Percentiles rank a stretch among this genome's conserved stretches.
Evolutionary conservation across 2,113 vertebrate species (phyloP).

Genomic region (Cavia aperea): DNA sequence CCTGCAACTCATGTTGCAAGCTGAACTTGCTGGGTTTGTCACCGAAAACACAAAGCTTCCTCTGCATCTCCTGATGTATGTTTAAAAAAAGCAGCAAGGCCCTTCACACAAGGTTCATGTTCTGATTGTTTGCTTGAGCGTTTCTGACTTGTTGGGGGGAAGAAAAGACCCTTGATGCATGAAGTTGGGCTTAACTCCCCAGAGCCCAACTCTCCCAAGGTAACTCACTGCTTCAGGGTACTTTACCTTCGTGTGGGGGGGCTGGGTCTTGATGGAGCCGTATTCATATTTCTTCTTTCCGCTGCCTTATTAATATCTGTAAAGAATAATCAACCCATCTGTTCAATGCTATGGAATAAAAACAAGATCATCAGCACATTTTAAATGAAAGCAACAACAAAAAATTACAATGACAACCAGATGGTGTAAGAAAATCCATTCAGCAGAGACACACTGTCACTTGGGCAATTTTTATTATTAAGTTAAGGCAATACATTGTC

Average conservation of each 20-base stretch:
- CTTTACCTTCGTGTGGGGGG: conserved; percentile 99
- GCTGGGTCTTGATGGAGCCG: conserved; percentile 96
- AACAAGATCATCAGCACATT: conserved; percentile 80
- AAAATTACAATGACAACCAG: conserved; percentile 75
- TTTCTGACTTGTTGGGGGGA: conserved; percentile 72
- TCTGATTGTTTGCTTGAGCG: conserved; percentile 64
- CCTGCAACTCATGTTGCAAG: conserved; percentile 64
- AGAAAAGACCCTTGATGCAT: conserved; percentile 75
- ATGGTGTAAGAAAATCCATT: conserved; percentile 78
- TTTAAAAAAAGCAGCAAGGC: conserved; percentile 67
- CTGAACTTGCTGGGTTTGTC: conserved; percentile 61
- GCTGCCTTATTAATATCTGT: conserved; percentile 99
- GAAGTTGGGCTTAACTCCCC: conserved; percentile 73
- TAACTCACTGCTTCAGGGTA: conserved; percentile 85
- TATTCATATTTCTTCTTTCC: conserved; percentile 97
- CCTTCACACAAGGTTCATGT: conserved; percentile 57
- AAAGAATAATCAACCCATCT: conserved; percentile 99
- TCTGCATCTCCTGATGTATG: conserved; percentile 65
- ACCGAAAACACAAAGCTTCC: conserved; percentile 67
- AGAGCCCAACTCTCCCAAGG: conserved; percentile 77
- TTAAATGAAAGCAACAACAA: conserved; percentile 79
- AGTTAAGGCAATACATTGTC: conserved; percentile 62
- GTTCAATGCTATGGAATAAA: conserved; percentile 91
- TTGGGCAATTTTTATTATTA: conserved; percentile 77
- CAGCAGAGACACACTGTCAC: conserved; percentile 74